Base-by-base conservation (phyloP, 2,113 vertebrate genomes). In the Catharus bicknelli region DNA sequence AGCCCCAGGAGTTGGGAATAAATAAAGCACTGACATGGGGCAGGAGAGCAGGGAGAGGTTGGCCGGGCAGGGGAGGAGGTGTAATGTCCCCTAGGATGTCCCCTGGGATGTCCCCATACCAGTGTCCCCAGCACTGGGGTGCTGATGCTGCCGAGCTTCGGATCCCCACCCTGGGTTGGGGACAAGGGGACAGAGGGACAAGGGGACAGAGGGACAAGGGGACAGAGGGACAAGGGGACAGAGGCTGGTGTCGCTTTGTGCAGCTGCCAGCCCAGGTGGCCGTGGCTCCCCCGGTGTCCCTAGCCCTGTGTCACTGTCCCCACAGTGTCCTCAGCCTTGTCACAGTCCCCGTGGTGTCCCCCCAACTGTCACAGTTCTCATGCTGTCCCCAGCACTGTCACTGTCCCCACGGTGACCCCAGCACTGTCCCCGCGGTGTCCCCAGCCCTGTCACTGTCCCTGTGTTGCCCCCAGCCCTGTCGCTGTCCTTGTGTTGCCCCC, bases 11-110 rank as follows among this genome's bases (percentile, higher is more conserved):
- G 40, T 4, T 16, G 78, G 70, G 68, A 93, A 95, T 94, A 96
- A 96, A 95, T 94, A 95, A 92, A 92, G 86, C 95, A 17, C 67
- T 83, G 88, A 27, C 0, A 1, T 36, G 42, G 59, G 63, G 75
- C 16, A 36, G 45, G 81, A 40, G 59, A 68, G 36, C n/a, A n/a
- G n/a, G n/a, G n/a, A n/a, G n/a, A n/a, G n/a, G n/a, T n/a, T n/a
- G n/a, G n/a, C n/a, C n/a, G 59, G 63, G 75, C 16, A 36, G 45
- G 81, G 40, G 59, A 68, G 36, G 38, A 34, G 66, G 50, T 6
- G 45, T 21, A 5, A 3, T 20, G 29, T 74, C 70, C 70, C 70
- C n/a, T 53, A 27, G 34, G 34, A 36, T 36, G 34, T 36, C 34
- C 34, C 34, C 34, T 20, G 45, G 27, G 48, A 14, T 30, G 61